Percentiles rank a stretch among this genome's conserved stretches.
These are phyloP conservation scores for Psix sp. DNA, from an alignment of 1,140 invertebrate genomes.

Conservation along the genomic window DNA sequence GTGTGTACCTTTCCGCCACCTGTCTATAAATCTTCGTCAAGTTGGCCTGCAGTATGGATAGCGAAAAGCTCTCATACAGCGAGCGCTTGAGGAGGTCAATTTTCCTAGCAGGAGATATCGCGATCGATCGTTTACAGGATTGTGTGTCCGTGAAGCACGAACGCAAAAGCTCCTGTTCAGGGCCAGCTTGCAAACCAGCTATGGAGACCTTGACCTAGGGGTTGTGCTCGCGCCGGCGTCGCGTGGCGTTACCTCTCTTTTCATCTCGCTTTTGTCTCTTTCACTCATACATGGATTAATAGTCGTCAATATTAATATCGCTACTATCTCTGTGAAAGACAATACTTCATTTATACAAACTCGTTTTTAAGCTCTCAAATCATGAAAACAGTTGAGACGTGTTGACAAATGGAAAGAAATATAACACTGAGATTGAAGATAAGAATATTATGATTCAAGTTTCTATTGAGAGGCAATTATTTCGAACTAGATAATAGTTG, in stretches of 20 bases:
- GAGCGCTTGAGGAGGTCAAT: constrained; percentile 36
- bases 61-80: constrained; percentile 5
- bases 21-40: constrained; percentile 17
- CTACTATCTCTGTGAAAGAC: neutral
- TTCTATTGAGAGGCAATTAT: too few relatives aligned
- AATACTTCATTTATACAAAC: neutral
- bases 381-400: too few relatives aligned
- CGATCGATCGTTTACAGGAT: constrained; percentile 80
- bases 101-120: constrained; percentile 77
- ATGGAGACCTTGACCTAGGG: constrained; percentile 73
- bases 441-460: too few relatives aligned
- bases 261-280: constrained; percentile 29
- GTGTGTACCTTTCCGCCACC: neutral
- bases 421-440: too few relatives aligned
- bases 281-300: constrained; percentile 22
- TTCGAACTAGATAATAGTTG: too few relatives aligned
- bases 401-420: too few relatives aligned
- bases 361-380: neutral
- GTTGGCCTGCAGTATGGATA: constrained; percentile 13
- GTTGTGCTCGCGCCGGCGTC: constrained; percentile 74
- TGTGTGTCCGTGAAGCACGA: constrained; percentile 77
- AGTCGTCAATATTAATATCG: constrained; percentile 20
- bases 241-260: constrained; percentile 61
- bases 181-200: constrained; percentile 62
- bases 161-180: constrained; percentile 78